Base-by-base conservation (phyloP, 2,797 vertebrate species). In the Myoxocephalus aenaeus region DNA sequence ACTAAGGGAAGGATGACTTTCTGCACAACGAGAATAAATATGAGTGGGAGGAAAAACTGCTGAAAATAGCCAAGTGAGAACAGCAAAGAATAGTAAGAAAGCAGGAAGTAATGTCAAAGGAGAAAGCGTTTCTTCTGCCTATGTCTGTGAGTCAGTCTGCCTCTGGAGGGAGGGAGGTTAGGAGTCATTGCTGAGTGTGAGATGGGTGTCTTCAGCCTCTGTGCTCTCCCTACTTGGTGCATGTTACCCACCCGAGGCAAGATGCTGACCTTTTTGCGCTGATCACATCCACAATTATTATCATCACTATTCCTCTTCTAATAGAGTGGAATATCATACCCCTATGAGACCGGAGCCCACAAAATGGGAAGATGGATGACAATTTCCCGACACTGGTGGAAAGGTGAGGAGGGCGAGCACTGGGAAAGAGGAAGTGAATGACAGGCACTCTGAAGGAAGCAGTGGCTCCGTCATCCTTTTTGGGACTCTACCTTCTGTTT, bases 211-310 rank as follows among this genome's bases (percentile, higher is more conserved):
- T 87, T 83, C 27, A 18, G 82, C 82, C 84, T 80, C 71, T 4
- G 14, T 36, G 73, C 73, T 80, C 83, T 79, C 76, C 70, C 73
- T 67, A 53, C 91, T 90, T 79, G 75, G 79, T 77, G 77, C 73
- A 86, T 86, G 89, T 65, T 84, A 73, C 57, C 18, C 12, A 84
- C 93, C 89, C 15, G 81, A 79, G 86, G 92, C 86, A 84, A 82
- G 42, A 85, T 69, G 70, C 69, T 92, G 93, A 92, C 93, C 92
- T 93, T 92, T 56, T 57, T 93, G 77, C 89, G 88, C 88, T 83
- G 87, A 94, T 93, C 90, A 83, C 84, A 93, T 92, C 87, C 82
- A 73, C 80, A 82, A 85, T 90, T 90, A 94, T 93, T 89, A 93
- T 85, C 90, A 89, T 92, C 91, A 92, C 80, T 80, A 88, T 89